Conservation (phyloP, 2,888 invertebrate genomes). For the Pheosia gnoma region DNA sequence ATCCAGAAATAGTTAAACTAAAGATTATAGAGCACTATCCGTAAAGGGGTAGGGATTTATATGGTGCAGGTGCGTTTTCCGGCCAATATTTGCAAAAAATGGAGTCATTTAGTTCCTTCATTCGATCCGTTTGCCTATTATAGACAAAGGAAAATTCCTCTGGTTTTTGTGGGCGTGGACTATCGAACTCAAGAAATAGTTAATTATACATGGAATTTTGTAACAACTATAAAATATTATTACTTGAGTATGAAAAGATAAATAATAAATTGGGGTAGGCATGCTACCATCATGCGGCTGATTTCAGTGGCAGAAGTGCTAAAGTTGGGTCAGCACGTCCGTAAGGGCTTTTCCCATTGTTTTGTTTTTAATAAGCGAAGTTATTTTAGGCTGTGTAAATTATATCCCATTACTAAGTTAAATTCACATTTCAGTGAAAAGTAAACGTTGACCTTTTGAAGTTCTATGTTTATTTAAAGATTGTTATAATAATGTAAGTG, state of each 20-base stretch:
- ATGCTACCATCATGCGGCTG: background rate
- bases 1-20: too few relatives aligned
- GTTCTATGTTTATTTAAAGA: conserved; percentile 33
- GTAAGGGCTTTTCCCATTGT: conserved; percentile 17
- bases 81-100: too few relatives aligned
- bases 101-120: too few relatives aligned
- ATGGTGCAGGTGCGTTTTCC: too few relatives aligned
- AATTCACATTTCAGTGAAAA: conserved; percentile 48
- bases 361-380: conserved; percentile 40
- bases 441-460: conserved; percentile 43
- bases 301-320: background rate
- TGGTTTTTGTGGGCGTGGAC: too few relatives aligned
- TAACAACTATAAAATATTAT: background rate
- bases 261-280: conserved; percentile 3
- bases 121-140: too few relatives aligned
- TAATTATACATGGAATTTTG: background rate
- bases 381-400: conserved; percentile 51
- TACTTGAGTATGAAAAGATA: background rate
- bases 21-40: too few relatives aligned
- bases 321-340: conserved; percentile 5
- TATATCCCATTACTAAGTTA: conserved; percentile 44
- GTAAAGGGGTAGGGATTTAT: too few relatives aligned
- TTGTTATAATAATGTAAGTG: conserved; percentile 12
- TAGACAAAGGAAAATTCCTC: too few relatives aligned
- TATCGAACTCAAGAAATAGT: background rate